These are phyloP conservation scores for Erinaceus europaeus DNA, from an alignment of 2,113 vertebrate genomes.

Conservation along the genomic window DNA sequence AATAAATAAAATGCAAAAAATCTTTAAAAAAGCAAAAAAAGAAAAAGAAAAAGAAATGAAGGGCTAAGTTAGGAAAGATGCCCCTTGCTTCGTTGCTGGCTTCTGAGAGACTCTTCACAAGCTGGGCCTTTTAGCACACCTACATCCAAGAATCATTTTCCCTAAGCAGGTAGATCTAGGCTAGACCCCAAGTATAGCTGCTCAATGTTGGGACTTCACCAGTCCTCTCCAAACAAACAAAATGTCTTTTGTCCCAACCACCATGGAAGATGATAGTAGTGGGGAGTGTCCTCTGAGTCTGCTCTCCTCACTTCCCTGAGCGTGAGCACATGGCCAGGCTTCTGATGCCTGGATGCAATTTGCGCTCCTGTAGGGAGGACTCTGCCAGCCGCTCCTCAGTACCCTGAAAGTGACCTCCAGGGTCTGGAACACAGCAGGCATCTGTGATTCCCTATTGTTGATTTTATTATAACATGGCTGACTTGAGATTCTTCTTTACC, in stretches of 20 bases:
- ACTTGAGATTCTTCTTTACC: neutral
- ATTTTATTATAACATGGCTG: rapidly evolving
- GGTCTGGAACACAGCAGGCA: rapidly evolving
- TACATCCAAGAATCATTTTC: rapidly evolving
- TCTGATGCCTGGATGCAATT: too few species aligned
- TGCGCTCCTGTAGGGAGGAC: too few species aligned
- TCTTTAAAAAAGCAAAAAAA: too few species aligned
- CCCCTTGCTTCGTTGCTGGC: rapidly evolving
- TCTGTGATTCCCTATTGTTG: too few species aligned
- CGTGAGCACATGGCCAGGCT: rapidly evolving
- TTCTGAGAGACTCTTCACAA: neutral
- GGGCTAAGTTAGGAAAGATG: neutral
- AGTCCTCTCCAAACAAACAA: too few species aligned
- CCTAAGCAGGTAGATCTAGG: neutral
- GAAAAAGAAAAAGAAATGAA: too few species aligned
- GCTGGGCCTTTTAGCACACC: rapidly evolving
- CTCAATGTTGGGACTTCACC: rapidly evolving
- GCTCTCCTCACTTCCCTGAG: neutral
- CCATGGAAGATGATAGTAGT: too few species aligned
- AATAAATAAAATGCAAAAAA: too few species aligned
- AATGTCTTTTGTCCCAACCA: too few species aligned
- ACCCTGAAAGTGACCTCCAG: rapidly evolving
- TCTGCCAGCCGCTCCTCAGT: rapidly evolving
- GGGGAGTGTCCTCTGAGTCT: neutral
- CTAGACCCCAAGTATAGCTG: neutral